These are phyloP conservation scores for Hymenopus coronatus DNA, from an alignment of 2,888 invertebrate species.

Conservation along the genomic window DNA sequence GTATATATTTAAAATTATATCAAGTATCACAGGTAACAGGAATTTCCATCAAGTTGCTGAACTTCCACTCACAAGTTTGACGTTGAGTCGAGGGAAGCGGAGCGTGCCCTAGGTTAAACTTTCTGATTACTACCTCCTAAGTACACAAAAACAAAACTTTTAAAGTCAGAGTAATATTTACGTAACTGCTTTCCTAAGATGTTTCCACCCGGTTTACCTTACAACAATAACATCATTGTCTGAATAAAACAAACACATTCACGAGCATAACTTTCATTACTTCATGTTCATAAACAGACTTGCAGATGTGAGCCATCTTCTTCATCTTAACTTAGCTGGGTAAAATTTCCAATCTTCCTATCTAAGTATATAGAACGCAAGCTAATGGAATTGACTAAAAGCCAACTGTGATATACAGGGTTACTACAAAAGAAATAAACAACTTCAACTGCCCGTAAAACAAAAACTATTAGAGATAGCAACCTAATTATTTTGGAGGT, in stretches of 20 bases:
- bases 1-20: no score
- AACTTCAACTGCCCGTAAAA: no score
- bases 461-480: no score
- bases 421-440: no score
- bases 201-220: background rate
- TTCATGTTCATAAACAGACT: background rate
- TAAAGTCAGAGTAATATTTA: background rate
- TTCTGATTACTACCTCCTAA: background rate
- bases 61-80: background rate
- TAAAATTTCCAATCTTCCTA: no score
- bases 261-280: background rate
- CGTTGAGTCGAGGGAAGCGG: background rate
- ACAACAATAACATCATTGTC: background rate
- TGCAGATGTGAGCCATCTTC: background rate
- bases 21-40: no score
- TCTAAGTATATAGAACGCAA: no score
- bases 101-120: background rate
- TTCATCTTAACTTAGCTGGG: background rate
- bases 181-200: background rate
- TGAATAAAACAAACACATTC: background rate
- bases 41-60: no score
- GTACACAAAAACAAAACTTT: background rate
- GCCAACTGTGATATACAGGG: no score
- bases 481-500: no score
- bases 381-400: no score